A percentile compares a stretch with the other conserved stretches of the same genome.
These are phyloP conservation scores for Epistrophe eligans DNA, from an alignment of 2,888 invertebrate species.

Conservation along the genomic window DNA sequence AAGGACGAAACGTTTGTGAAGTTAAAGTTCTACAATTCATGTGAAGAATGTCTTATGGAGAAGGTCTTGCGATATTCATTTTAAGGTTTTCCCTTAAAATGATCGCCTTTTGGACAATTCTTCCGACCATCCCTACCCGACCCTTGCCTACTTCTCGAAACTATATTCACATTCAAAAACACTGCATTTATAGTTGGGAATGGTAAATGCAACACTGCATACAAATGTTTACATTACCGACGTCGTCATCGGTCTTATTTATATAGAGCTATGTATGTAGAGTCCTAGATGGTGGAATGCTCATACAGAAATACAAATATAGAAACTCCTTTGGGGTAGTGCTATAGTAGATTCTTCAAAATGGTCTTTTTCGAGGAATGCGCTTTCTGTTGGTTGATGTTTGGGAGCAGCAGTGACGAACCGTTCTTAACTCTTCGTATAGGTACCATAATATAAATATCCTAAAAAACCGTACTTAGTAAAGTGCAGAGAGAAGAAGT, in stretches of 20 bases:
- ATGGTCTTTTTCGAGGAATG: slow-evolving; percentile 61
- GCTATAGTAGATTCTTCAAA: slow-evolving; percentile 55
- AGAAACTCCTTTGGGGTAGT: slow-evolving; percentile 37
- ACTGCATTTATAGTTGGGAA: slow-evolving; percentile 46
- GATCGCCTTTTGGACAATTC: slow-evolving; percentile 30
- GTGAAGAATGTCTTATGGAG: slow-evolving; percentile 46
- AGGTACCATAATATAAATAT: not conserved
- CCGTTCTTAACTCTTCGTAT: not conserved
- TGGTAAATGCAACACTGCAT: slow-evolving; percentile 69
- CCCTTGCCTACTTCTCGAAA: not conserved
- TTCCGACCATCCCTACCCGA: not conserved
- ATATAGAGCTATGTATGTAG: not conserved
- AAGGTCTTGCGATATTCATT: slow-evolving; percentile 30
- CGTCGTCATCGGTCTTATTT: not conserved
- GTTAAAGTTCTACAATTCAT: slow-evolving; percentile 11
- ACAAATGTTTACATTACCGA: slow-evolving; percentile 68
- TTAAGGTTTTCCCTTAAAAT: slow-evolving; percentile 44
- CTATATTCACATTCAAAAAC: slow-evolving; percentile 30
- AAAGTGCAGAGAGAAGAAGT: not conserved
- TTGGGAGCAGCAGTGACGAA: slow-evolving; percentile 19
- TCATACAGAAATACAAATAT: slow-evolving; percentile 46
- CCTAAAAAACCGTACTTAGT: slow-evolving; percentile 23
- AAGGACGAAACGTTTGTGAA: slow-evolving; percentile 36
- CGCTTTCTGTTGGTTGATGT: slow-evolving; percentile 33
- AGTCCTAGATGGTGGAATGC: slow-evolving; percentile 16